Evolutionary conservation across 2,888 invertebrate species (phyloP), one percentile per base, ranked within the genome.

Genomic region (Oxytorus armatus): DNA sequence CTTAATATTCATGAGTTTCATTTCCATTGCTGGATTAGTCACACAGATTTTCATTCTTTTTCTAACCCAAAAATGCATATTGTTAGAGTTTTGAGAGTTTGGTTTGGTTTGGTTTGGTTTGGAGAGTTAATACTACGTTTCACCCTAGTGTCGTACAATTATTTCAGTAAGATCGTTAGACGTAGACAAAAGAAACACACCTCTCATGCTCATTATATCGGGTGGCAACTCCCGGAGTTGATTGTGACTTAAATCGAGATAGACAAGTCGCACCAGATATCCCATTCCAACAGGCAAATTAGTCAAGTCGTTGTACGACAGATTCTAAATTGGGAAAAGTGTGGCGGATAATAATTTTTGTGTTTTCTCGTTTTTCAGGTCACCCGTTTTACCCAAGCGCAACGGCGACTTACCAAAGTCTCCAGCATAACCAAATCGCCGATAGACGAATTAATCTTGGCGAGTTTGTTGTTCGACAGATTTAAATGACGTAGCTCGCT

Each of bases 371-470:
- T 8, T 65, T 79, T 3, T n/a, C 8, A 10, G 10, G 10, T 3
- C 29, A 29, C 29, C 29, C 5, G 29, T 3, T 63, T 69, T 73
- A 36, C 33, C 1, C 11, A 23, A 36, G 21, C 8, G 36, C 7
- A 36, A 36, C 7, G n/a, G 10, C 18, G 8, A 77, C 83, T 93
- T 93, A 96, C 96, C 94, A 96, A 90, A 84, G 93, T 93, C 89
- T 95, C 95, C 77, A 98, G 92, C 95, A 96, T 96, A 72, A 96
- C 94, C 81, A 98, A 92, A 92, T 97, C 96, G 70, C 96, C 96
- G 86, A 98, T 93, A 81, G 95, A 95, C 25, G 96, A 94, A 87
- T 95, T 94, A 57, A 98, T 92, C 84, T 93, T 93, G 36, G 92
- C 92, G 68, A 98, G 92, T 81, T 93, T 91, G 93, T 98, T 98